Base-by-base conservation (phyloP, 2,113 vertebrate species). In the Saimiri boliviensis region DNA sequence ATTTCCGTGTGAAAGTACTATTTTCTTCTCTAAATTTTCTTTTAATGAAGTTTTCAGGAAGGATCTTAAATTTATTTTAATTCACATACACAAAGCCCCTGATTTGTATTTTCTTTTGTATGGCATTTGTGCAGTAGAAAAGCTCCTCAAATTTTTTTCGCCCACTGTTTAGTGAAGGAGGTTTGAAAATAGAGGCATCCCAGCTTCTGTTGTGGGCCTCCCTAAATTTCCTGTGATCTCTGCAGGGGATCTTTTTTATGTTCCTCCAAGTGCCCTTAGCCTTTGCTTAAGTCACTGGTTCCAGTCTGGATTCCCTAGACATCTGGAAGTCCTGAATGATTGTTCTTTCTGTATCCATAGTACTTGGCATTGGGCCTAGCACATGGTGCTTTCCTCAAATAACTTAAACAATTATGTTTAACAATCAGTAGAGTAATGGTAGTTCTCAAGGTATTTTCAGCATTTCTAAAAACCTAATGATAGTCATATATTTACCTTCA, bases 101-200 rank as follows among this genome's bases (percentile, higher is more conserved):
- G 45, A 66, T 35, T 68, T 85, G 32, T 77, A 30, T 85, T 96
- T 95, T 94, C 68, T 27, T 95, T 70, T 37, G 11, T 74, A 12
- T 74, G 27, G 37, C 70, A 40, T 94, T 77, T 77, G 45, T 49
- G 32, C 23, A 37, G 4, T 77, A 79, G 40, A 5, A 9, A 63
- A 91, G 40, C 52, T 85, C 49, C 96, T 93, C 81, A 86, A 82
- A 79, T 86, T 86, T 54, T 81, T 63, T 97, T 94, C 93, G 23
- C 16, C 17, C 70, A 84, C n/a, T 93, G 42, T 52, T 93, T 76
- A 47, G 20, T 52, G 27, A 83, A 52, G 37, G 71, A 85, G 5
- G 90, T 73, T 90, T 87, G 37, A 87, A 94, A 77, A 81, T 74
- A 84, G 12, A 83, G 70, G 66, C 37, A 71, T 91, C 83, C 16